phyloP scores from a whole-genome alignment of 2,888 invertebrate species.

The Mechanitis mazaeus region DNA sequence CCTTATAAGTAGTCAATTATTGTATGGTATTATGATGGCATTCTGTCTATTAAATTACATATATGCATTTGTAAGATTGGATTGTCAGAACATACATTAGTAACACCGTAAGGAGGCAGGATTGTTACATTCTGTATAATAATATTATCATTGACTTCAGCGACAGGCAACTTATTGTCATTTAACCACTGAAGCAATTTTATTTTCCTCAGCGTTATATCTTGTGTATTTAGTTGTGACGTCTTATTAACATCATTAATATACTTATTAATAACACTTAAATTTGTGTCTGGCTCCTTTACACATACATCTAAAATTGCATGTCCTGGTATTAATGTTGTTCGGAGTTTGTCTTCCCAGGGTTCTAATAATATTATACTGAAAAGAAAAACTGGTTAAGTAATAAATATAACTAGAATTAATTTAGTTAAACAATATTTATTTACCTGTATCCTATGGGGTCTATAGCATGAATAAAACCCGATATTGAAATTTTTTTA shows the following conservation, averaged over 20 bases:
- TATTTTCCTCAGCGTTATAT: slow-evolving; percentile 24
- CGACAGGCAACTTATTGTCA: slow-evolving; percentile 51
- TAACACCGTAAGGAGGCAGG: slow-evolving; percentile 51
- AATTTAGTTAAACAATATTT: slow-evolving; percentile 4
- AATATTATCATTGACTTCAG: slow-evolving; percentile 51
- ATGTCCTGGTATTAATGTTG: slow-evolving; percentile 56
- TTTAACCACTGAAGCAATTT: slow-evolving; percentile 50
- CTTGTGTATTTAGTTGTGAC: slow-evolving; percentile 13
- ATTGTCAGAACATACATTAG: slow-evolving; percentile 58
- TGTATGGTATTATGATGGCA: slow-evolving; percentile 40
- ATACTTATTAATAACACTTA: slow-evolving; percentile 36
- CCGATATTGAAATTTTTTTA: slow-evolving; percentile 43
- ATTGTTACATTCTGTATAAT: slow-evolving; percentile 51
- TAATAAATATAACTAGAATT: neutral
- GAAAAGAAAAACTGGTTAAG: slow-evolving; percentile 35
- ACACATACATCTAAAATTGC: slow-evolving; percentile 46
- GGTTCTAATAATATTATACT: slow-evolving; percentile 55
- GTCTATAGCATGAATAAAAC: slow-evolving; percentile 60
- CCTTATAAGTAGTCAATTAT: neutral
- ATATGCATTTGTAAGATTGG: slow-evolving; percentile 55
- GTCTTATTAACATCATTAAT: too few relatives aligned
- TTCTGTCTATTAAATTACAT: slow-evolving; percentile 50
- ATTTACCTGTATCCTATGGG: slow-evolving; percentile 56
- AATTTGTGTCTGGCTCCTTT: slow-evolving; percentile 27
- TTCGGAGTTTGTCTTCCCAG: slow-evolving; percentile 40